Conservation (phyloP, 2,888 invertebrate genomes). For the Eilema depressum region DNA sequence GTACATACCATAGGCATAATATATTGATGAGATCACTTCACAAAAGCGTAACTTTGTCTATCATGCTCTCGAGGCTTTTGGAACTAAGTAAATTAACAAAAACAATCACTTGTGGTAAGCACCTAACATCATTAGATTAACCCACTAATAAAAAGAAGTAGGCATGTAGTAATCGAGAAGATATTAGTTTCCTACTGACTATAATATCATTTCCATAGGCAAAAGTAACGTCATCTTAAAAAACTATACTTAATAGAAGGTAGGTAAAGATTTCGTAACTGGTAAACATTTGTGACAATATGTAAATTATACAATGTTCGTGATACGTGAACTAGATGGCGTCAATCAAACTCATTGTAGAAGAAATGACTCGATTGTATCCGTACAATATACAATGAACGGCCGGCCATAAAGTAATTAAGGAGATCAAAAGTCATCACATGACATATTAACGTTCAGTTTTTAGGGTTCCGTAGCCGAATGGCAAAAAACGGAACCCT, state of each 20-base stretch:
- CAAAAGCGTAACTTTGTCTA: conserved; percentile 7
- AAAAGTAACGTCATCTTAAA: not conserved
- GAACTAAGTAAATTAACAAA: not conserved
- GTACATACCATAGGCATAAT: conserved; percentile 31
- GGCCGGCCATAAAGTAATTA: too few species aligned
- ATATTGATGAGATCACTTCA: conserved; percentile 24
- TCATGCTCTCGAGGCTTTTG: not conserved
- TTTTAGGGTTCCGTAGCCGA: too few species aligned
- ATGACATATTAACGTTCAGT: too few species aligned
- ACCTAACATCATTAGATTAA: too few species aligned
- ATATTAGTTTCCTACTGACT: not conserved
- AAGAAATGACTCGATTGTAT: not conserved
- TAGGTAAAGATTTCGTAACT: not conserved
- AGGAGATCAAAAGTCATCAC: too few species aligned
- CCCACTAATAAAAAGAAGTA: not conserved
- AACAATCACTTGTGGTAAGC: not conserved
- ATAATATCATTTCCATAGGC: not conserved
- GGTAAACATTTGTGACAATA: not conserved
- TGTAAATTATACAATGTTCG: not conserved
- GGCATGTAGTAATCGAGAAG: not conserved
- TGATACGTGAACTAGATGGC: conserved; percentile 1
- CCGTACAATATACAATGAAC: not conserved
- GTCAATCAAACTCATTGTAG: conserved; percentile 1
- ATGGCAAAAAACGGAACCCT: too few species aligned
- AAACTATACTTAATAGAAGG: not conserved